These are phyloP conservation scores for Tholera decimalis DNA, from an alignment of 2,888 invertebrate genomes.

Conservation along the genomic window DNA sequence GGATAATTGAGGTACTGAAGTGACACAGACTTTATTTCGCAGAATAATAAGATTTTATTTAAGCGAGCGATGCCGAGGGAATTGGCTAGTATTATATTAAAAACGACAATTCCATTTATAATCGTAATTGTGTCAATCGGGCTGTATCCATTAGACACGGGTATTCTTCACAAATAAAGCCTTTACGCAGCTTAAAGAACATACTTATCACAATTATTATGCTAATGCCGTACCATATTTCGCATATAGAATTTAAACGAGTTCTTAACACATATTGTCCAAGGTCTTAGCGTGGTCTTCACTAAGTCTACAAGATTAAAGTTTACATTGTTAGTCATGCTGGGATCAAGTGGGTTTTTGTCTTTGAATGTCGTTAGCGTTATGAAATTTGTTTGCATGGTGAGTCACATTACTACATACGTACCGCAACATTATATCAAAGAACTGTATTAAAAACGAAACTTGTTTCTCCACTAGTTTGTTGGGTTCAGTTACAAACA, in stretches of 20 bases:
- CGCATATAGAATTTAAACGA: conserved; percentile 17
- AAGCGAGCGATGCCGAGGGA: no score
- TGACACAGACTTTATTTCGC: no score
- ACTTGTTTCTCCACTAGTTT: no score
- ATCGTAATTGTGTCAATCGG: neutral
- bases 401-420: neutral
- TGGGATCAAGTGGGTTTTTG: conserved; percentile 22
- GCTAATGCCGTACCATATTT: neutral
- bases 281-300: conserved; percentile 17
- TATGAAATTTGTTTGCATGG: conserved; percentile 23
- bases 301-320: conserved; percentile 18
- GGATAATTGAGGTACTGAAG: no score
- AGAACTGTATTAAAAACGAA: no score
- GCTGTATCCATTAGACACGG: neutral
- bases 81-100: no score
- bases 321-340: conserved; percentile 24
- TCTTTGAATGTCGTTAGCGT: neutral
- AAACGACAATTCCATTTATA: neutral
- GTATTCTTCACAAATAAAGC: neutral
- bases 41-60: no score
- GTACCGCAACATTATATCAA: neutral
- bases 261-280: conserved; percentile 9
- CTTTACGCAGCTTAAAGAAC: conserved; percentile 13
- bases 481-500: no score
- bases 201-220: neutral